Base-by-base conservation (phyloP, 2,888 invertebrate species). In the Habroteleia sp. region DNA sequence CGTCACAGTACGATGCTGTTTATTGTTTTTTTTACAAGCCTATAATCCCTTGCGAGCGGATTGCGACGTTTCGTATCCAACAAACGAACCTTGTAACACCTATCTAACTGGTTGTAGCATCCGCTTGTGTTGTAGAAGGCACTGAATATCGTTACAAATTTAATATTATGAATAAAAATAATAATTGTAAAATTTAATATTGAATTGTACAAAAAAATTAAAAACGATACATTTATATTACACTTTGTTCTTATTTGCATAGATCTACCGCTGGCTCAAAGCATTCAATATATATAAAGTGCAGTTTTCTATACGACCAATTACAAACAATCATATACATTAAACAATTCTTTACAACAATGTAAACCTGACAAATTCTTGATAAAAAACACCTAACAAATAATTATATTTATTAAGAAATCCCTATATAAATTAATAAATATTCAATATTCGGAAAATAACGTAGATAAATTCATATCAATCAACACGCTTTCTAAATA, bases 111-210 rank as follows among this genome's bases (percentile, higher is more conserved):
- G 62, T 50, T 52, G 10, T 54, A 46, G 39, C 29, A 20, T 63
- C 71, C 56, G 71, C 54, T 72, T n/a, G n/a, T 72, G 35, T 14
- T 48, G 54, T 62, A 56, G 63, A 14, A 63, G 56, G 46, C 71
- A 72, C 41, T 62, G 46, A 71, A 71, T 71, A 62, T 62, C 46
- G 71, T 62, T 62, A 54, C 60, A 71, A 54, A 62, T 71, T 71
- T 71, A 54, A 54, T 71, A 62, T 48, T 71, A 46, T 41, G 23
- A 41, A 17, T 71, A 42, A 54, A 54, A 69, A 8, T 62, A 71
- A 71, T 69, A 41, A 69, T 71, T 71, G 71, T 71, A 71, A 71
- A 71, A 71, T 71, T 71, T 62, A 71, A 71, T 69, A 60, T 52
- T 60, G 52, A 69, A 69, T 69, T 69, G 60, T 69, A 69, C 60